Conservation (phyloP, 2,888 invertebrate genomes). For the Pantelozetes paolii region DNA sequence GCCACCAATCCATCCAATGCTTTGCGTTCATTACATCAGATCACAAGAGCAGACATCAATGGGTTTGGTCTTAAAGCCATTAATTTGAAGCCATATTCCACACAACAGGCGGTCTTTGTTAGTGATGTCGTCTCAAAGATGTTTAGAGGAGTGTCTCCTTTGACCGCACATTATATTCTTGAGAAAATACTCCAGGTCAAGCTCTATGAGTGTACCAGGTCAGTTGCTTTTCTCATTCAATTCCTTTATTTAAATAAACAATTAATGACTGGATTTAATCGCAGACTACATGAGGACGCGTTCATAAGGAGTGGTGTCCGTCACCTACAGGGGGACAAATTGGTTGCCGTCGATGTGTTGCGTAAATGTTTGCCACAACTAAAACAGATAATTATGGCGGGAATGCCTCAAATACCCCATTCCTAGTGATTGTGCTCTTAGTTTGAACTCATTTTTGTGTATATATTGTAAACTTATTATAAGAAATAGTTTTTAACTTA, state of each 20-base stretch:
- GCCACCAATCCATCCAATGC: conserved; percentile 15
- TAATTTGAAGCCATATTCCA: conserved; percentile 33
- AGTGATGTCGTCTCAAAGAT: conserved; percentile 46
- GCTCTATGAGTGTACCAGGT: conserved; percentile 78
- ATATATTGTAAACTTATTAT: neutral
- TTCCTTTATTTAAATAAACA: neutral
- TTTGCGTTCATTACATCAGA: conserved; percentile 31
- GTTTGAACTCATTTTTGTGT: neutral
- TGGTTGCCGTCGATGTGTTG: conserved; percentile 27
- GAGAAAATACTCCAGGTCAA: conserved; percentile 71
- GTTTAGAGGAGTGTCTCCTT: conserved; percentile 45
- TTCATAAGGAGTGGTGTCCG: conserved; percentile 28
- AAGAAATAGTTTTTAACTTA: neutral
- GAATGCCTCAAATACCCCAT: neutral
- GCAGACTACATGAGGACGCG: conserved; percentile 37
- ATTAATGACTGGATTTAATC: no score
- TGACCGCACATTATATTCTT: conserved; percentile 68
- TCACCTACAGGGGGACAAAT: conserved; percentile 35
- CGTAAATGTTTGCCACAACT: conserved; percentile 37
- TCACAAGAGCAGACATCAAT: conserved; percentile 29
- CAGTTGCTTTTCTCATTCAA: conserved; percentile 53
- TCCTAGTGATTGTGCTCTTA: neutral
- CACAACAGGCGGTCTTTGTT: conserved; percentile 44
- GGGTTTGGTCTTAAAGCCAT: conserved; percentile 19
- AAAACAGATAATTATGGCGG: conserved; percentile 36